Evolutionary conservation across 2,888 invertebrate species (phyloP).

Genomic region (Omphaloscelis lunosa): DNA sequence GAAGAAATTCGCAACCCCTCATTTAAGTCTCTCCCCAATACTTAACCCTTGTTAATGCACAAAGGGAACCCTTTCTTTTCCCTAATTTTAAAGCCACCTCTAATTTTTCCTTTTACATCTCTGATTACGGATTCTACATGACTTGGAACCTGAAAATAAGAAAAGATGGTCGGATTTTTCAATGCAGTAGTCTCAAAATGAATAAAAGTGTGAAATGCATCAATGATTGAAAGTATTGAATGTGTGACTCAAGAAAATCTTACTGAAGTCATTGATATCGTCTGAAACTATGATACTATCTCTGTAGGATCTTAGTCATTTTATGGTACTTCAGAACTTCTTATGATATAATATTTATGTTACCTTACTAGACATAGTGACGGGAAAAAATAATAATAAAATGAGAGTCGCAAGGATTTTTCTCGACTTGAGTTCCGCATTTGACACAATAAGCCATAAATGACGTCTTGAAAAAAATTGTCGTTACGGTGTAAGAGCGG

Average conservation of each 20-base stretch:
- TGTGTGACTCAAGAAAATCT: not conserved
- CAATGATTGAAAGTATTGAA: not conserved
- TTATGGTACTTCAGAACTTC: no score
- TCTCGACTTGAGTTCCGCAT: no score
- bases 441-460: no score
- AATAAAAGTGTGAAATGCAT: not conserved
- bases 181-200: not conserved
- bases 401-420: no score
- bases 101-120: conserved; percentile 67
- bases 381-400: no score
- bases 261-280: not conserved
- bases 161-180: conserved; percentile 5
- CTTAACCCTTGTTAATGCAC: conserved; percentile 80
- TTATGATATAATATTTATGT: no score
- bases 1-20: conserved; percentile 67
- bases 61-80: conserved; percentile 75
- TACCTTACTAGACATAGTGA: no score
- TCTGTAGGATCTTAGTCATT: no score
- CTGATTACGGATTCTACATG: conserved; percentile 70
- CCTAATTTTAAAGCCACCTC: conserved; percentile 73
- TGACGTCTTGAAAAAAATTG: no score
- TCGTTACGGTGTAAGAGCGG: no score
- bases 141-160: conserved; percentile 1
- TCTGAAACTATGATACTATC: no score
- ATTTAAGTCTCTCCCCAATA: conserved; percentile 69